phyloP scores from a whole-genome alignment of 2,797 vertebrate species.

The Hozukius guyotensis region DNA sequence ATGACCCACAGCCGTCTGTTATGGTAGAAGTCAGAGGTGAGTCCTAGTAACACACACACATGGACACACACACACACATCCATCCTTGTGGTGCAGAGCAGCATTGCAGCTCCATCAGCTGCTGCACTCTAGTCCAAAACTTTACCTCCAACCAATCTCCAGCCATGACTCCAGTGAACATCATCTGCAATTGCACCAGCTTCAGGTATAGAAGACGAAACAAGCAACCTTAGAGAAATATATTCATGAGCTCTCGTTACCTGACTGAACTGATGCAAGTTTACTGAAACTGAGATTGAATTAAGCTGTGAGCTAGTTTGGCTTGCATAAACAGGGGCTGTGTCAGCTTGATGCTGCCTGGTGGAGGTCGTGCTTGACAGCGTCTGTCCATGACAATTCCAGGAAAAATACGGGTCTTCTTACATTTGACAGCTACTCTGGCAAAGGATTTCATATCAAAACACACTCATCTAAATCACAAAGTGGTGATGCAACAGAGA shows the following conservation, averaged over 20 bases:
- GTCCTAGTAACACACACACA: constrained; percentile 18
- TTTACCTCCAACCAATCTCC: not conserved
- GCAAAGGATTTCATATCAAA: not conserved
- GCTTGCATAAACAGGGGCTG: constrained; percentile 12
- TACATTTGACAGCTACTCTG: not conserved
- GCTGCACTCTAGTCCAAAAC: not conserved
- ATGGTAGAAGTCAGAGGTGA: constrained; percentile 58
- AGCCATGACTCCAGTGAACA: not conserved
- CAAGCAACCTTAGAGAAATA: not conserved
- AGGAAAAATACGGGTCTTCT: not conserved
- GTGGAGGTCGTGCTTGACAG: constrained; percentile 14
- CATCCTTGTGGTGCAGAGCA: constrained; percentile 26
- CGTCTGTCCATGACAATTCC: not conserved
- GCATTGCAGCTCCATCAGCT: constrained; percentile 39
- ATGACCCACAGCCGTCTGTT: constrained; percentile 58
- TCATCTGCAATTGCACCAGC: not conserved
- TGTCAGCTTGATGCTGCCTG: constrained; percentile 8
- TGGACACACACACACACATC: not conserved
- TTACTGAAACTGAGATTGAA: constrained; percentile 25
- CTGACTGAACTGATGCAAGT: constrained; percentile 38
- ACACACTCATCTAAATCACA: not conserved
- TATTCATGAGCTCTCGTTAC: constrained; percentile 12
- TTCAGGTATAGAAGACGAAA: not conserved
- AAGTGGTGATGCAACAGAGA: constrained; percentile 24
- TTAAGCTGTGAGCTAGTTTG: constrained; percentile 19